Percentiles rank a stretch among this genome's conserved stretches.
Conservation (phyloP, 2,888 invertebrate species). For the Cactoblastis cactorum region DNA sequence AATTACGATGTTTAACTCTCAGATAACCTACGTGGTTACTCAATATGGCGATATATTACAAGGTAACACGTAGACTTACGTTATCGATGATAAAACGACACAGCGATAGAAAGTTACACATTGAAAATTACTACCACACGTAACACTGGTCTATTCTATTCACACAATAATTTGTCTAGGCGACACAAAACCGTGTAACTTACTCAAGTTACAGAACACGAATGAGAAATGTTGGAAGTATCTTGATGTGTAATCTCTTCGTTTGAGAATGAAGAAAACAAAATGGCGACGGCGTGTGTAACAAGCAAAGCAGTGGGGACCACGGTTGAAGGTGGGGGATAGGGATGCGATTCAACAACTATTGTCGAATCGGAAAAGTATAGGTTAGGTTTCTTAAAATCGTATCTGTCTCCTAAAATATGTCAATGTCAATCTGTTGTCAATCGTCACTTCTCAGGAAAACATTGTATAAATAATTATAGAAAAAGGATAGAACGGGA, state of each 20-base stretch:
- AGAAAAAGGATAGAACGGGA: no score
- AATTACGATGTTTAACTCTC: slow-evolving; percentile 33
- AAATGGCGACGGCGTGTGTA: not conserved
- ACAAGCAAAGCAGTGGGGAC: no score
- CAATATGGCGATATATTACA: slow-evolving; percentile 63
- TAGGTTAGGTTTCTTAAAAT: not conserved
- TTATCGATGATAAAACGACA: slow-evolving; percentile 50
- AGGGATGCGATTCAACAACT: no score
- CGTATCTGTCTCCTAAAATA: not conserved
- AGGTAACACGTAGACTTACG: slow-evolving; percentile 63
- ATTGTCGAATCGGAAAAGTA: not conserved
- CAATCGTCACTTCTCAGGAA: no score
- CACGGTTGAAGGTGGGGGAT: no score
- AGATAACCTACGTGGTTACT: slow-evolving; percentile 52
- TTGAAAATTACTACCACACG: slow-evolving; percentile 21
- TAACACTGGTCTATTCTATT: slow-evolving; percentile 2
- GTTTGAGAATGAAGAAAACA: not conserved
- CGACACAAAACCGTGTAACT: slow-evolving; percentile 5
- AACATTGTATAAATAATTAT: no score
- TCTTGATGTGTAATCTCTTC: not conserved
- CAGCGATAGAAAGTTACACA: slow-evolving; percentile 36
- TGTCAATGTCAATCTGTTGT: not conserved
- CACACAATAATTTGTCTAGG: not conserved
- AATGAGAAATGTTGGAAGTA: not conserved
- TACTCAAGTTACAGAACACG: slow-evolving; percentile 1